phyloP scores from a whole-genome alignment of 1,140 invertebrate genomes.

The Paraescarpia echinospica region DNA sequence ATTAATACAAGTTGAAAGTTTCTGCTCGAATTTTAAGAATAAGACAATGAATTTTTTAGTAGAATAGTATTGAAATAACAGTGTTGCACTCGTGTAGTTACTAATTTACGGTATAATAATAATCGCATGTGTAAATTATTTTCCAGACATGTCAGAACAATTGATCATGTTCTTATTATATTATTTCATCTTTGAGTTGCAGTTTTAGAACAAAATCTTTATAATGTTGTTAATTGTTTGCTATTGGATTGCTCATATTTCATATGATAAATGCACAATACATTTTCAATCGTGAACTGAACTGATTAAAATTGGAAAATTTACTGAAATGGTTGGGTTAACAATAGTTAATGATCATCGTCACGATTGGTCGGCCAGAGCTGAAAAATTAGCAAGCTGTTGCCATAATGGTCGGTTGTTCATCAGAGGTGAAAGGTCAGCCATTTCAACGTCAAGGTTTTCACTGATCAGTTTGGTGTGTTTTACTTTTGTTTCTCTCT shows the following conservation, averaged over 20 bases:
- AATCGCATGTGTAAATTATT: not conserved
- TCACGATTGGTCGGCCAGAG: too few relatives aligned
- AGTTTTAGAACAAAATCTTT: not conserved
- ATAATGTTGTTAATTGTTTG: not conserved
- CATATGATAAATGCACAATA: not conserved
- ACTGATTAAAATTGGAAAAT: not conserved
- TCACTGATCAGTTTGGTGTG: too few relatives aligned
- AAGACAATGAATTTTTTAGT: not conserved
- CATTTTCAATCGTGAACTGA: not conserved
- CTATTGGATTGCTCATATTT: not conserved
- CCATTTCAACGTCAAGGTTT: too few relatives aligned
- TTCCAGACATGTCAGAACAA: not conserved
- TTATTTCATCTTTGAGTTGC: not conserved
- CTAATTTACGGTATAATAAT: not conserved
- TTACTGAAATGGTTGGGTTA: too few relatives aligned
- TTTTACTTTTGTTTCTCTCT: too few relatives aligned
- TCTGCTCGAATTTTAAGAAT: not conserved
- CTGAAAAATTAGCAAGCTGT: too few relatives aligned
- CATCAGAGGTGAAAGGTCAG: too few relatives aligned
- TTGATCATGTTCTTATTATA: not conserved
- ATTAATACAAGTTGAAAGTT: not conserved
- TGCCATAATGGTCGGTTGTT: too few relatives aligned
- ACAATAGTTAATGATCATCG: too few relatives aligned
- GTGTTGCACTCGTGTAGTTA: not conserved
- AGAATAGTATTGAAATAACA: not conserved